Evolutionary conservation across 2,113 vertebrate genomes (phyloP), one percentile per base, ranked within the genome.

Genomic region (Trichomycterus rosablanca): DNA sequence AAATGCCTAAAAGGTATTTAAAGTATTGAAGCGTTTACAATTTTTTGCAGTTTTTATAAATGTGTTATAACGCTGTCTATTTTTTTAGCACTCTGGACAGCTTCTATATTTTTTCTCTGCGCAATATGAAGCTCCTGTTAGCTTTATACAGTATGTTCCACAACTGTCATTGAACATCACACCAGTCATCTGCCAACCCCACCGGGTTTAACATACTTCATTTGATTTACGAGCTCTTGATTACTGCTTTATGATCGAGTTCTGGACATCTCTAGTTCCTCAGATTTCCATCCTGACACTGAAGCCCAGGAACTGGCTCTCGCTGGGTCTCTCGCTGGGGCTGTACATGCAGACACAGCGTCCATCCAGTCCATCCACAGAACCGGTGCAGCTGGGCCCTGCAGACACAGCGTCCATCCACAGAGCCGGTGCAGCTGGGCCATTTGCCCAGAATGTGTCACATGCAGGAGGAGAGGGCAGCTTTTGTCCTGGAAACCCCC

Each of bases 381-480:
- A 49, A 34, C 24, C 10, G 28, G 50, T 35, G 9, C 22, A 49
- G 42, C 28, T 70, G 68, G 76, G 73, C 53, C 49, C n/a, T 59
- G 56, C 37, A 59, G 55, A 56, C 43, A 30, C 39, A 44, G 68
- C 59, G 61, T 63, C 51, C 40, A 42, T 65, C 26, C 34, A 46
- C 19, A 10, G 16, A 49, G 40, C 24, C 10, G 28, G 50, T 35
- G 9, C 22, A 49, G 42, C 28, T 70, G 68, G 76, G 73, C 53
- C 49, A 19, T 45, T 14, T 10, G 65, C 76, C 71, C 66, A 78
- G 73, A 78, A 76, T 72, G 50, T 75, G 73, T 71, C 76, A 75
- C 8, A 53, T 23, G 34, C 28, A 45, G 45, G 49, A 48, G 52
- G 28, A 65, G 60, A 57, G 44, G 46, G 53, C 28, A 34, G 35